Base-by-base conservation (phyloP, 2,113 vertebrate species). In the Tupaia tana region DNA sequence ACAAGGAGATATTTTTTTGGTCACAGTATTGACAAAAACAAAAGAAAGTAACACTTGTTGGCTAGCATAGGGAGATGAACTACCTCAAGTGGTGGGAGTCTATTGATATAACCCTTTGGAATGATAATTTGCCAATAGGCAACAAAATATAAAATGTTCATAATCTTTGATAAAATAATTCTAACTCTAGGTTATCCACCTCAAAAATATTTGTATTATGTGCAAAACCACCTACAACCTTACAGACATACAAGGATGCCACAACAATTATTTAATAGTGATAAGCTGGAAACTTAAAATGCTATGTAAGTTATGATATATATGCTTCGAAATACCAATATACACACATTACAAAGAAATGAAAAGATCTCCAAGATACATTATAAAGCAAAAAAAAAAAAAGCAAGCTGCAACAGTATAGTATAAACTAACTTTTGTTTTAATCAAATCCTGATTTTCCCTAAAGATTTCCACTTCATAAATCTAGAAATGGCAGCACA, bases 201-300 rank as follows among this genome's bases (percentile, higher is more conserved):
- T 95, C 31, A 93, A 84, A 85, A 89, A 85, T 58, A 82, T 69
- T 18, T 89, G 16, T 69, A 34, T 18, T 18, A 58, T 74, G 67
- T 29, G 34, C 70, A 78, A 95, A 89, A 90, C 16, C 9, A 73
- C 66, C 29, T 90, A 78, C 4, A 79, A 87, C 58, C 67, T 89
- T 66, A 9, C 66, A 82, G 6, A 34, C 73, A 43, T 22, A 87
- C 22, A 79, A 89, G 22, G 43, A 52, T 80, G 20, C 71, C 73
- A 85, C 2, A 54, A 27, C 66, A 34, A 66, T 66, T 78, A 95
- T 27, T 86, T 78, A 71, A 82, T 27, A 87, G 22, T 58, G 3
- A 56, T 29, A 94, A 81, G 52, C 19, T 92, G 63, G 14, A 81
- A 91, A 95, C 4, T 59, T 74, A 88, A 83, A 81, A 86, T 83